A percentile compares a stretch with the other conserved stretches of the same genome.
Evolutionary conservation across 1,140 invertebrate species (phyloP).

Genomic region (Bombyx mori): DNA sequence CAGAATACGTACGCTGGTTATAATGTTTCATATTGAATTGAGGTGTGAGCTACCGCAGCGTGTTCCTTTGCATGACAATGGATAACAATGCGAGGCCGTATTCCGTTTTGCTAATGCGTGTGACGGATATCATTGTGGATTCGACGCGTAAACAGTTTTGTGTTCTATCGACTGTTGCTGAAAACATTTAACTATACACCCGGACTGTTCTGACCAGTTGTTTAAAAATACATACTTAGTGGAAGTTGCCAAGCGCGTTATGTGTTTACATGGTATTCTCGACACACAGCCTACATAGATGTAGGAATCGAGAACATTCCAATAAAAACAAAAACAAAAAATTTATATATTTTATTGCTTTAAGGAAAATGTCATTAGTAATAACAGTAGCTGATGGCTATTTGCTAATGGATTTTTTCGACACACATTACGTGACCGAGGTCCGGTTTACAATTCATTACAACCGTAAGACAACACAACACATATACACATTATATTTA

Average conservation of each 20-base stretch:
- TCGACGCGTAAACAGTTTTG: neutral
- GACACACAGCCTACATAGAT: neutral
- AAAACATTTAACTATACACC: no score
- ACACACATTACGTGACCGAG: slow-evolving; percentile 14
- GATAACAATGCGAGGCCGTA: slow-evolving; percentile 18
- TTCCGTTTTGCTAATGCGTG: slow-evolving; percentile 19
- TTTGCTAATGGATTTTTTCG: slow-evolving; percentile 16
- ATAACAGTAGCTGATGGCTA: slow-evolving; percentile 12
- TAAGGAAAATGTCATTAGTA: slow-evolving; percentile 9
- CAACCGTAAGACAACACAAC: no score
- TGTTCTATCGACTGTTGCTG: no score
- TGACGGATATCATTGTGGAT: slow-evolving; percentile 11
- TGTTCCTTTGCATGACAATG: slow-evolving; percentile 34
- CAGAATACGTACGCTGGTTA: slow-evolving; percentile 14
- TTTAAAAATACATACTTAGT: neutral
- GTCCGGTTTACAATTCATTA: no score
- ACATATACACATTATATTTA: no score
- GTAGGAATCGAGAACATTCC: neutral
- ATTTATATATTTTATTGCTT: no score
- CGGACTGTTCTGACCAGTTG: no score
- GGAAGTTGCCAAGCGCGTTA: neutral
- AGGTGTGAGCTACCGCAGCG: slow-evolving; percentile 19
- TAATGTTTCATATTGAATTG: slow-evolving; percentile 19
- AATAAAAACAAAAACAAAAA: neutral
- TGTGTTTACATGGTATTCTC: slow-evolving; percentile 4